Evolutionary conservation across 1,140 invertebrate genomes (phyloP).

Genomic region (Trypoxylus dichotomus): DNA sequence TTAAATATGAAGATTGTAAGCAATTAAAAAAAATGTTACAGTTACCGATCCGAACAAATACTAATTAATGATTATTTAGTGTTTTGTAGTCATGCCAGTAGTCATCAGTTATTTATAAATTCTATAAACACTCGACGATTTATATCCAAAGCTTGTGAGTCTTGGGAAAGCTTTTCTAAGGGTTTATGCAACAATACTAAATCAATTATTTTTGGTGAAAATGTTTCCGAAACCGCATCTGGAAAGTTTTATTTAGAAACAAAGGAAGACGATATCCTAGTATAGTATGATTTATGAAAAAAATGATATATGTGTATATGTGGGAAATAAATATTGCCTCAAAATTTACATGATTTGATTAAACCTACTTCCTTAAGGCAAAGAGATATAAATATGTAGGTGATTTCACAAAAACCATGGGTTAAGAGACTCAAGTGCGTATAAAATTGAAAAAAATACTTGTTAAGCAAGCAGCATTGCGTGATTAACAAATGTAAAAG

Average conservation of each 20-base stretch:
- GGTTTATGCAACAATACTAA: constrained; percentile 43
- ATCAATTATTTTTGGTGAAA: constrained; percentile 62
- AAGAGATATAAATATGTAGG: too few species aligned
- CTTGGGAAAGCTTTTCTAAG: constrained; percentile 35
- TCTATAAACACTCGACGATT: constrained; percentile 66
- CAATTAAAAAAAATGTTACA: not conserved
- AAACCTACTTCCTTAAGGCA: too few species aligned
- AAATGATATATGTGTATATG: not conserved
- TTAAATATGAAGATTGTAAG: constrained; percentile 56
- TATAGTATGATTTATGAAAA: not conserved
- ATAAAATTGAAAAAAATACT: too few species aligned
- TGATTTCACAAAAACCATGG: too few species aligned
- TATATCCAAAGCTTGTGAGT: constrained; percentile 58
- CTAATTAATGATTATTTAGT: constrained; percentile 58
- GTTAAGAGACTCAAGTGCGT: too few species aligned
- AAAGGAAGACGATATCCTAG: constrained; percentile 63
- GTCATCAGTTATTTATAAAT: constrained; percentile 72
- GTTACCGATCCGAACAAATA: too few species aligned
- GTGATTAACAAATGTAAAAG: too few species aligned
- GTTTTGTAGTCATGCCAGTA: constrained; percentile 71
- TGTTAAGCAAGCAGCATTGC: too few species aligned
- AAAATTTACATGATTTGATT: too few species aligned
- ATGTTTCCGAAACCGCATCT: constrained; percentile 50
- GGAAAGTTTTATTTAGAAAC: constrained; percentile 69
- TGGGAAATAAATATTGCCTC: too few species aligned